Evolutionary conservation across 2,888 invertebrate genomes (phyloP), one percentile per base, ranked within the genome.

Genomic region (Macaria liturata): DNA sequence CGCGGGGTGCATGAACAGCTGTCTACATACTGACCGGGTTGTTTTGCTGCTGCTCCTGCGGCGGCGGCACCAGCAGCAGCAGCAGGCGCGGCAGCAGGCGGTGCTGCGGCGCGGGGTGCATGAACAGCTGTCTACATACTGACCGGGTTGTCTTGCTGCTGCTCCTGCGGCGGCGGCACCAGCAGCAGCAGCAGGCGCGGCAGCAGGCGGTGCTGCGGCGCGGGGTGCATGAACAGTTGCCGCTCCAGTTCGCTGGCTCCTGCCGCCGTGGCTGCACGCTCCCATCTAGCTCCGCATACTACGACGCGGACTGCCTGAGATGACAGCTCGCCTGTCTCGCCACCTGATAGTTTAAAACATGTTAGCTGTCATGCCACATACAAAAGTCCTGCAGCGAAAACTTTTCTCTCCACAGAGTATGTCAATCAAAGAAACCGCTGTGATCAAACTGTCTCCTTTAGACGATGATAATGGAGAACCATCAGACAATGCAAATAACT

Each of bases 151-250:
- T 55, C 42, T 4, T 32, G 49, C 20, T 54, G 56, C 52, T 49
- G 61, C 42, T 39, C 52, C 30, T 42, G 54, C 32, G 68, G 68
- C 64, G 70, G 73, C 61, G 72, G 67, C 9, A 74, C 74, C 74
- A 90, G 83, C 72, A 89, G 82, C 59, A 87, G 88, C 76, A 90
- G 81, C 74, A 91, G 82, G 9, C 91, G 81, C 69, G 90, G 90
- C 81, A 90, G 81, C 75, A 91, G 80, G 69, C 89, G 87, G 76
- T 91, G 88, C 76, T 87, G 89, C 70, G 86, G 88, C 75, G 84
- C 86, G 68, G 80, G 80, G 75, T 77, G 72, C 34, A 87, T 84
- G 81, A 90, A 90, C 80, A 88, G 79, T 2, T 83, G 78, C 40
- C 84, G 83, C 81, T 88, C 90, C 44, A 86, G 82, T 65, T 83